Evolutionary conservation across 2,888 invertebrate genomes (phyloP).

Genomic region (Chesias legatella): DNA sequence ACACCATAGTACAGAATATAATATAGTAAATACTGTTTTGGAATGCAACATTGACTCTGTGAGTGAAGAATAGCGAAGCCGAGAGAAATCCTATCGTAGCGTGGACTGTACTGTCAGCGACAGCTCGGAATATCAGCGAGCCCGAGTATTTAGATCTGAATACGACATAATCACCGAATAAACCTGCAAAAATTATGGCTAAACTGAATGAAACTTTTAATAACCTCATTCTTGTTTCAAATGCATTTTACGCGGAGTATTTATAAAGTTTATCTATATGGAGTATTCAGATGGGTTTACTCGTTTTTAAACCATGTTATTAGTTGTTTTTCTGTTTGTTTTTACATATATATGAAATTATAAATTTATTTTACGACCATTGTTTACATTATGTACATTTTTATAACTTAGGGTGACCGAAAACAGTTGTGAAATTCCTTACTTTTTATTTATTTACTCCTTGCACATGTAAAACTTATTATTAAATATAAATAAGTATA

Average conservation of each 20-base stretch:
- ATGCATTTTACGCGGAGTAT: not conserved
- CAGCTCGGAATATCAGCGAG: constrained; percentile 49
- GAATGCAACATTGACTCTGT: constrained; percentile 38
- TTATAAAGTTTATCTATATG: not conserved
- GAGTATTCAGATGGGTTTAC: not conserved
- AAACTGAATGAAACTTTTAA: constrained; percentile 42
- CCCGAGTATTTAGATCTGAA: constrained; percentile 57
- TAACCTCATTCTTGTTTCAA: constrained; percentile 42
- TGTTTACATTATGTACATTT: no score
- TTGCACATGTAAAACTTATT: no score
- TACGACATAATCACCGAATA: constrained; percentile 59
- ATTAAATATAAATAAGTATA: no score
- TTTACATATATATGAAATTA: no score
- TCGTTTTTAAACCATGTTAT: not conserved
- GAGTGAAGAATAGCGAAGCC: constrained; percentile 51
- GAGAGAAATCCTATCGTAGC: constrained; percentile 55
- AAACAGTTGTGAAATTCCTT: no score
- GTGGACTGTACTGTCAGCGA: constrained; percentile 55
- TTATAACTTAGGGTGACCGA: no score
- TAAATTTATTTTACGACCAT: no score
- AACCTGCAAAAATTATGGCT: constrained; percentile 40
- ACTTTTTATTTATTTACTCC: no score
- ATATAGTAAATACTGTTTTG: constrained; percentile 42
- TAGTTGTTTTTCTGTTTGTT: no score
- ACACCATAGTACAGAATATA: constrained; percentile 52